Percentiles rank a stretch among this genome's conserved stretches.
Conservation (phyloP, 2,113 vertebrate species). For the Mandrillus leucophaeus region DNA sequence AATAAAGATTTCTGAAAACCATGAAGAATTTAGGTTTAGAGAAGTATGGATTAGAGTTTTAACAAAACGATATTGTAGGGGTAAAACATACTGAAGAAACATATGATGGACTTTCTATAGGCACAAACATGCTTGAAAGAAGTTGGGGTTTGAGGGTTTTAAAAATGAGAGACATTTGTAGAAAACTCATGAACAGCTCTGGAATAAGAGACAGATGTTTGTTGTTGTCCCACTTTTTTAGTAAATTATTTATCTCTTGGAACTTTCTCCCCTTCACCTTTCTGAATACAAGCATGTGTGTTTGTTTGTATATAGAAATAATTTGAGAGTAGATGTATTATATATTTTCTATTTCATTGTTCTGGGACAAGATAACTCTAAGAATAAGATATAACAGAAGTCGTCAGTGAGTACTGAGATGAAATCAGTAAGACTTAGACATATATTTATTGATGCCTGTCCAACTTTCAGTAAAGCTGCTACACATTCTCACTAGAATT, state of each 20-base stretch:
- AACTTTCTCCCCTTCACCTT: background rate
- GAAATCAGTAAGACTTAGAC: background rate
- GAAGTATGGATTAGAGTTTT: background rate
- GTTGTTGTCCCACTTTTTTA: background rate
- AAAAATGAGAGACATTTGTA: background rate
- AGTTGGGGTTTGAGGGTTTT: background rate
- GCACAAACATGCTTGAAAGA: background rate
- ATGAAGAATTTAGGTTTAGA: background rate
- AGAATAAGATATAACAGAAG: background rate
- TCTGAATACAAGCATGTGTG: background rate
- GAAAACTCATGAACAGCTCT: background rate
- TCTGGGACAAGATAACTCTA: background rate
- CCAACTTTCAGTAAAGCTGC: background rate
- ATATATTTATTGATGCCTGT: background rate
- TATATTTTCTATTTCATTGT: background rate
- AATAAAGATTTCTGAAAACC: background rate
- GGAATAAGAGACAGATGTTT: background rate
- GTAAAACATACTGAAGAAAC: background rate
- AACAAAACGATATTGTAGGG: background rate
- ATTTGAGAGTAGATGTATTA: background rate
- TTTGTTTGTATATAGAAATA: background rate
- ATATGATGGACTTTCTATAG: background rate
- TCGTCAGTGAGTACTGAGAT: background rate
- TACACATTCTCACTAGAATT: background rate
- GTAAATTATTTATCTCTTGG: background rate